Conservation (phyloP, 2,888 invertebrate genomes). For the Eristalis pertinax region DNA sequence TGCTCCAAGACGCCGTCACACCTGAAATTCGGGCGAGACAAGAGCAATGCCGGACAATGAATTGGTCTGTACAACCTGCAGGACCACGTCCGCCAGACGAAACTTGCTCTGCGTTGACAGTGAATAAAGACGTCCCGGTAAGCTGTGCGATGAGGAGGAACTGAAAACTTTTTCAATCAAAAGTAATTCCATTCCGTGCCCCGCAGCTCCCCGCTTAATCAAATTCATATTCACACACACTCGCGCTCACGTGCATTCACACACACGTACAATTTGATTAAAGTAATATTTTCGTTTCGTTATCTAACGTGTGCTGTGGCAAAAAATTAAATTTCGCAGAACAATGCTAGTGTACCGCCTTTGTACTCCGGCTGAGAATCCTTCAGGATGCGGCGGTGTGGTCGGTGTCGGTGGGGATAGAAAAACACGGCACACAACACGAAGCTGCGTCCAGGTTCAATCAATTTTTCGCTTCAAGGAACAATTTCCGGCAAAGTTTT, state of each 20-base stretch:
- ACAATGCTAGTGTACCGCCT: background rate
- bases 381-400: background rate
- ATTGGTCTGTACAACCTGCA: background rate
- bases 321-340: background rate
- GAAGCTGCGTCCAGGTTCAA: background rate
- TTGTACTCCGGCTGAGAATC: background rate
- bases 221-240: background rate
- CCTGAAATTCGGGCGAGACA: background rate
- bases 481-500: background rate
- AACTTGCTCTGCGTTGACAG: background rate
- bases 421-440: background rate
- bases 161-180: background rate
- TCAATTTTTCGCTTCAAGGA: background rate
- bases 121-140: background rate
- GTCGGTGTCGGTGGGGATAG: background rate
- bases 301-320: background rate
- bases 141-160: background rate
- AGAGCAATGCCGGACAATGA: background rate
- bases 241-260: background rate
- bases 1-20: background rate
- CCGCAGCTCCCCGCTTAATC: background rate
- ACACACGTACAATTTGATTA: background rate
- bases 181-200: background rate
- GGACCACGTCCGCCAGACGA: background rate
- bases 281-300: background rate